Percentiles rank a stretch among this genome's conserved stretches.
Conservation (phyloP, 2,888 invertebrate species). For the Spilosoma lubricipeda region DNA sequence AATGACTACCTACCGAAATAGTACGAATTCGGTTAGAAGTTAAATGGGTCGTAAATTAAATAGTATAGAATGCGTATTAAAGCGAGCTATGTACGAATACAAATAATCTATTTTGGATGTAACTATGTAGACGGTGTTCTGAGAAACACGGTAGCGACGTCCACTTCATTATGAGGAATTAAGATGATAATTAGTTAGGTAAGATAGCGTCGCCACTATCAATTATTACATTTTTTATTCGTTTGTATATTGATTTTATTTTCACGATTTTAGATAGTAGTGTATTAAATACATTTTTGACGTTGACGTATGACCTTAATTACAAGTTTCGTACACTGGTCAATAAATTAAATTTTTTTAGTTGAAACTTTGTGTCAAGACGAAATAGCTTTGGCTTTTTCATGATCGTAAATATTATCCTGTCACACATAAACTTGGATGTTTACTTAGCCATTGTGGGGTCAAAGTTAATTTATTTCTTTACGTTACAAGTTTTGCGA, state of each 20-base stretch:
- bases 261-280: constrained; percentile 24
- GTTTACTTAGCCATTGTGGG: constrained; percentile 71
- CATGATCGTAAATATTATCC: constrained; percentile 62
- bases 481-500: constrained; percentile 41
- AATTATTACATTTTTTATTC: constrained; percentile 39
- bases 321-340: neutral
- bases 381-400: constrained; percentile 51
- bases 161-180: constrained; percentile 69
- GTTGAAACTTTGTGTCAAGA: constrained; percentile 35
- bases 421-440: constrained; percentile 73
- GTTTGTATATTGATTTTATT: constrained; percentile 39
- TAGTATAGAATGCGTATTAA: constrained; percentile 40
- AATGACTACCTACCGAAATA: constrained; percentile 61
- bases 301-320: neutral
- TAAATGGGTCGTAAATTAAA: constrained; percentile 57
- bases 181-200: constrained; percentile 72
- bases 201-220: constrained; percentile 54
- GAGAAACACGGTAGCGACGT: constrained; percentile 68
- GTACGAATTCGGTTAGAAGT: constrained; percentile 46
- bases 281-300: neutral
- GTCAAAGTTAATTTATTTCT: constrained; percentile 76
- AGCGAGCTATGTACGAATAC: constrained; percentile 55
- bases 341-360: constrained; percentile 7
- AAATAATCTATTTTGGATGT: constrained; percentile 60
- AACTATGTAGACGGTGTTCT: constrained; percentile 56